Evolutionary conservation across 2,113 vertebrate species (phyloP).

Genomic region (Neoarius graeffei): DNA sequence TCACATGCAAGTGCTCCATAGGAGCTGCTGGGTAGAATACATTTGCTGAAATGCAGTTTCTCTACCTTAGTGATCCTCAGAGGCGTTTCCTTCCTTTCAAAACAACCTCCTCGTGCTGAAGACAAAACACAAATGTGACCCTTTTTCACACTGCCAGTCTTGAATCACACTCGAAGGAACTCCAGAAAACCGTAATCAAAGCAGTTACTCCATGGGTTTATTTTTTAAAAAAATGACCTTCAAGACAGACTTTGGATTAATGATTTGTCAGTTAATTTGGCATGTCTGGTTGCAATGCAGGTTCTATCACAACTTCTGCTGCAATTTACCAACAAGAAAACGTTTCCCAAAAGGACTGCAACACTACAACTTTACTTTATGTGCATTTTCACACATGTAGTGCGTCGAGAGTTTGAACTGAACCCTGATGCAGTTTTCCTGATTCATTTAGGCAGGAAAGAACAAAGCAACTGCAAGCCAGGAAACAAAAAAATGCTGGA

Average conservation of each 20-base stretch:
- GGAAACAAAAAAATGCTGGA: background rate
- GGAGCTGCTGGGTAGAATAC: background rate
- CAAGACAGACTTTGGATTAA: background rate
- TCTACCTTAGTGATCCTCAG: background rate
- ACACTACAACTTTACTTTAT: background rate
- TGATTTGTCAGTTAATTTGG: background rate
- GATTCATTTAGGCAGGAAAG: background rate
- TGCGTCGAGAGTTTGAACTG: background rate
- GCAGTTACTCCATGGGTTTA: background rate
- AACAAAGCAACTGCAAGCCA: background rate
- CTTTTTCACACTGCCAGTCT: background rate
- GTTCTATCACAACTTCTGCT: background rate
- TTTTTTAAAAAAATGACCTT: background rate
- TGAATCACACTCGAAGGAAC: background rate
- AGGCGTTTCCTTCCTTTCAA: background rate
- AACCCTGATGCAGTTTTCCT: background rate
- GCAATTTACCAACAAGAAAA: background rate
- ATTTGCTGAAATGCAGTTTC: background rate
- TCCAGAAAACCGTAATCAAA: background rate
- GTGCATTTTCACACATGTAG: background rate
- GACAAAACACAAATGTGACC: background rate
- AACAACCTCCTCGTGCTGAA: background rate
- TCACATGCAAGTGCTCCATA: no score
- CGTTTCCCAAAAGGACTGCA: background rate
- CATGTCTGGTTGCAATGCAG: background rate